Base-by-base conservation (phyloP, 2,113 vertebrate genomes). In the Enhydra lutris region DNA sequence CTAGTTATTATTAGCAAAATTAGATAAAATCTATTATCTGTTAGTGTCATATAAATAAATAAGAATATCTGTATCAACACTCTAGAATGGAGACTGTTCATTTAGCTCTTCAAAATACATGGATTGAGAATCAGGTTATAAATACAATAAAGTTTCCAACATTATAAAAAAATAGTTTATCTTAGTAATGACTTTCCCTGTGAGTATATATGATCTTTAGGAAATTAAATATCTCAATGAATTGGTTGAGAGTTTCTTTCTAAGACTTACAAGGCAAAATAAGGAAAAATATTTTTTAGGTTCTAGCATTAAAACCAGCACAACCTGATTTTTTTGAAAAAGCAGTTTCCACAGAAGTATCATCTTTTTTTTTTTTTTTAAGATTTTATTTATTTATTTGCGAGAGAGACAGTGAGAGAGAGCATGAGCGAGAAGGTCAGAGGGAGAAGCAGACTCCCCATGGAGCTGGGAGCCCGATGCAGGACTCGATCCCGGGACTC, bases 11-110 rank as follows among this genome's bases (percentile, higher is more conserved):
- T 83, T 78, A 74, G 50, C 86, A 7, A 74, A 95, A 96, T 89
- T 89, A 96, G 39, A 84, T 10, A 97, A 94, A 92, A 95, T 83
- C 12, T 71, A 23, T 95, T 92, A 89, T 86, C 12, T 71, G 23
- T 95, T 94, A 89, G 24, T 61, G 31, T 36, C 20, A 52, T 73
- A 8, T 89, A 93, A 94, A 88, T 78, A 95, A 88, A 83, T 2
- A 91, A 71, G 20, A 80, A 83, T 92, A 90, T 92, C 2, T 96
- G 14, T 88, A 57, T 73, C 31, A 92, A n/a, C 20, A 61, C 7
- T 63, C 18, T 69, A 65, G 90, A 96, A 61, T 47, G 17, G 81
- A 95, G 90, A 71, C 4, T 71, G 39, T 61, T 87, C 14, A 85
- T 65, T 91, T 87, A 81, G 18, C 18, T 71, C 20, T 80, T 73